Base-by-base conservation (phyloP, 2,797 vertebrate species). In the Cyclopterus lumpus region DNA sequence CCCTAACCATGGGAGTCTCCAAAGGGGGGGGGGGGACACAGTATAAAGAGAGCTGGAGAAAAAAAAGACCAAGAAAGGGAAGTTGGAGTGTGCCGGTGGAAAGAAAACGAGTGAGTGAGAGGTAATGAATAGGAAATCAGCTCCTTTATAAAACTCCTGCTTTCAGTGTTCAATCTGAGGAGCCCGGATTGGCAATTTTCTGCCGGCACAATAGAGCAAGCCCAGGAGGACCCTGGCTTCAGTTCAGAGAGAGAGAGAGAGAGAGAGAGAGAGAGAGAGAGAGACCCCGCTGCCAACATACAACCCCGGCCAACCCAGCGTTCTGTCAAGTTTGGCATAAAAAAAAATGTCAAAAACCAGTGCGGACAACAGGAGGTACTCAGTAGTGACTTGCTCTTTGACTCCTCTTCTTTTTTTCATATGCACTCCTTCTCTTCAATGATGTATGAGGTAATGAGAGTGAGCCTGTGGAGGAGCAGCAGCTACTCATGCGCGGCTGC, bases 101-200 rank as follows among this genome's bases (percentile, higher is more conserved):
- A 81, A 80, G 69, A 76, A 76, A 74, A 67, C 55, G 80, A 79
- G 72, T 73, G 80, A 88, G 87, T 89, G 89, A 85, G 90, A 87
- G 88, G 84, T 92, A 92, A 93, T 94, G 92, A 94, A 94, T 93
- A 93, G 93, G 90, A 94, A 94, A 95, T 94, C 91, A 94, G 88
- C 87, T 89, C 82, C 87, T 94, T 93, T 91, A 92, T 92, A 93
- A 90, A 93, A 91, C 83, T 89, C 82, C 90, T 90, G 89, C 92
- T 89, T 93, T 91, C 90, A 90, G 82, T 91, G 91, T 93, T 93
- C 92, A 93, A 93, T 94, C 93, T 94, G 91, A 91, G 85, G 34
- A 69, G 77, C 85, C 89, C 53, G 84, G 90, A 93, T 93, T 92
- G 91, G 82, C 93, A 94, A 93, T 94, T 94, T 94, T 93, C 86